A percentile compares a stretch with the other conserved stretches of the same genome.
Evolutionary conservation across 2,113 vertebrate genomes (phyloP).

Genomic region (Stigmatopora argus): DNA sequence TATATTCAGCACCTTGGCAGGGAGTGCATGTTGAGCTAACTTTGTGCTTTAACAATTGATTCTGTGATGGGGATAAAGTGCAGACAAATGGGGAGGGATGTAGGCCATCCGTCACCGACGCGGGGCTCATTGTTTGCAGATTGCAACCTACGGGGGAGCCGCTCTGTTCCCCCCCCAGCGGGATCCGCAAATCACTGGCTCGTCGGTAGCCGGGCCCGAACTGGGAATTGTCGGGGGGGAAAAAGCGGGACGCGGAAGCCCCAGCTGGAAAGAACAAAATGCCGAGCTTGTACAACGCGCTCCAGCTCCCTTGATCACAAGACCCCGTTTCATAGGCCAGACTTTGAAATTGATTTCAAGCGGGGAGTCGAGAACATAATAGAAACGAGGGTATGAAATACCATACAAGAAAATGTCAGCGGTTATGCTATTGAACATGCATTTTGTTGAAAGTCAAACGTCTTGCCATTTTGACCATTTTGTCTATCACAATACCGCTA

Average conservation of each 20-base stretch:
- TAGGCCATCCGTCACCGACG: conserved; percentile 71
- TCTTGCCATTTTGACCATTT: too few relatives aligned
- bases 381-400: background rate
- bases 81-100: conserved; percentile 72
- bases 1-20: conserved; percentile 29
- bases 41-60: conserved; percentile 69
- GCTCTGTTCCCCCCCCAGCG: conserved; percentile 60
- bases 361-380: conserved; percentile 12
- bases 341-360: conserved; percentile 36
- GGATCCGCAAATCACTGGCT: conserved; percentile 71
- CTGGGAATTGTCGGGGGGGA: conserved; percentile 43
- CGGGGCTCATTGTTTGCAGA: conserved; percentile 71
- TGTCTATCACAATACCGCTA: too few relatives aligned
- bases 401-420: background rate
- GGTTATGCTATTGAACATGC: background rate
- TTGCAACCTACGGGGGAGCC: conserved; percentile 71
- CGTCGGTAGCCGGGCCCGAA: conserved; percentile 56
- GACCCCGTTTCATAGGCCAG: conserved; percentile 40
- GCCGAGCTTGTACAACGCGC: conserved; percentile 53
- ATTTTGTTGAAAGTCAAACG: background rate
- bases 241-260: conserved; percentile 48
- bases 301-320: conserved; percentile 24
- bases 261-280: conserved; percentile 60
- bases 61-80: conserved; percentile 65
- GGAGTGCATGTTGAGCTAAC: conserved; percentile 60